Evolutionary conservation across 2,888 invertebrate genomes (phyloP).

Genomic region (Drosophila histrio): DNA sequence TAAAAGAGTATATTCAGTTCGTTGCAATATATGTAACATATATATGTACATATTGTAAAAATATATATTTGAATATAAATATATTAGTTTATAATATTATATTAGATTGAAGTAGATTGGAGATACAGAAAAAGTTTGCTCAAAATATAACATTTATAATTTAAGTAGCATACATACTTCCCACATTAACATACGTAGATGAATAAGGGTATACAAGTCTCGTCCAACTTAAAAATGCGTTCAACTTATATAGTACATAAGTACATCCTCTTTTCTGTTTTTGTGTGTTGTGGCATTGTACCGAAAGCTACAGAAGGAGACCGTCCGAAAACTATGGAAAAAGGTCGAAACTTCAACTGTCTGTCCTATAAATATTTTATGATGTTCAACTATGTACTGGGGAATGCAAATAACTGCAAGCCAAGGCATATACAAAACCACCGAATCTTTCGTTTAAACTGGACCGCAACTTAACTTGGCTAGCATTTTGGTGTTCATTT

Average conservation of each 20-base stretch:
- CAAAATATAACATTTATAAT: too few species aligned
- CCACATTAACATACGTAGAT: neutral
- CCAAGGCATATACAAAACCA: conserved; percentile 16
- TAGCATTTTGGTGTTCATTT: conserved; percentile 31
- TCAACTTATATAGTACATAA: neutral
- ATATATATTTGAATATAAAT: too few species aligned
- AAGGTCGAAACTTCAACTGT: conserved; percentile 16
- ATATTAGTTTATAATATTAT: too few species aligned
- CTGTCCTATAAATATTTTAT: conserved; percentile 51
- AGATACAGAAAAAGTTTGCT: too few species aligned
- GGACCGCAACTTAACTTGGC: neutral
- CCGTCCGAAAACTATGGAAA: conserved; percentile 4
- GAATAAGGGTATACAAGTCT: conserved; percentile 5
- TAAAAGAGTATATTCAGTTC: too few species aligned
- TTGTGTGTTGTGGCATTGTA: conserved; percentile 6
- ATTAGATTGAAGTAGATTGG: too few species aligned
- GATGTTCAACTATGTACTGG: conserved; percentile 19
- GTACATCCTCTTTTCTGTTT: neutral
- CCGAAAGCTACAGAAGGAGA: conserved; percentile 3
- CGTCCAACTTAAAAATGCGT: too few species aligned
- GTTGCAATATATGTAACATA: too few species aligned
- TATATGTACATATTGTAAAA: too few species aligned
- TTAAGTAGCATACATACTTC: too few species aligned
- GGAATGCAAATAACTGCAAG: conserved; percentile 32
- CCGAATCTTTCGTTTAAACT: conserved; percentile 15